These are phyloP conservation scores for Ancistrus triradiatus DNA, from an alignment of 2,113 vertebrate genomes.

Conservation along the genomic window DNA sequence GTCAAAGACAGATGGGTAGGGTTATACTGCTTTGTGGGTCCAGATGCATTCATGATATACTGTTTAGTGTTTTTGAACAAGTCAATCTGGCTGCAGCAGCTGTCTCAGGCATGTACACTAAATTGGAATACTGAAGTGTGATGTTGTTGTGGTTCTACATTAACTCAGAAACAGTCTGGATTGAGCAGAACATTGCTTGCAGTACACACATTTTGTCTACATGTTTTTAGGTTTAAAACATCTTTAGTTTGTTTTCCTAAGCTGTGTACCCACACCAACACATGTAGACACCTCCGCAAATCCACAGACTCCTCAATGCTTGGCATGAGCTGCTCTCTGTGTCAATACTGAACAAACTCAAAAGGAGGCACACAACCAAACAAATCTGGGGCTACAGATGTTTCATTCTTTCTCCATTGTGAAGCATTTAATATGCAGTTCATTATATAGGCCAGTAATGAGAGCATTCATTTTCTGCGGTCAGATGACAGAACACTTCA, in stretches of 20 bases:
- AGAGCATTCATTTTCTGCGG: conserved; percentile 39
- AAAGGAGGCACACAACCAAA: background rate
- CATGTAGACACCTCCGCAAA: background rate
- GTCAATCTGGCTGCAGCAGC: conserved; percentile 45
- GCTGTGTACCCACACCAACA: background rate
- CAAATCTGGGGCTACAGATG: background rate
- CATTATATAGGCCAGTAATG: conserved; percentile 29
- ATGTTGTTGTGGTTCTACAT: too few relatives aligned
- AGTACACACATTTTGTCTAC: too few relatives aligned
- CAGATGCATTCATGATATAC: conserved; percentile 39
- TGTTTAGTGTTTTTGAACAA: conserved; percentile 41
- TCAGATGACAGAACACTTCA: conserved; percentile 14
- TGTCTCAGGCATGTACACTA: conserved; percentile 33
- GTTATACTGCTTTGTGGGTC: conserved; percentile 18
- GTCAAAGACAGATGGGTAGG: conserved; percentile 32
- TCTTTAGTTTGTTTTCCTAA: background rate
- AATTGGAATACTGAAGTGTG: background rate
- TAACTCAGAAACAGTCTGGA: too few relatives aligned
- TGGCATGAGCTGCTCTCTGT: background rate
- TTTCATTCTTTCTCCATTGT: conserved; percentile 8
- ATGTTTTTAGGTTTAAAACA: too few relatives aligned
- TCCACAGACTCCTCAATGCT: background rate
- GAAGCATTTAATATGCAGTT: conserved; percentile 26
- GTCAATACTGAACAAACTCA: background rate
- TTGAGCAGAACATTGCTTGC: too few relatives aligned